phyloP scores from a whole-genome alignment of 2,797 vertebrate species.

The Pantherophis alleghaniensis region DNA sequence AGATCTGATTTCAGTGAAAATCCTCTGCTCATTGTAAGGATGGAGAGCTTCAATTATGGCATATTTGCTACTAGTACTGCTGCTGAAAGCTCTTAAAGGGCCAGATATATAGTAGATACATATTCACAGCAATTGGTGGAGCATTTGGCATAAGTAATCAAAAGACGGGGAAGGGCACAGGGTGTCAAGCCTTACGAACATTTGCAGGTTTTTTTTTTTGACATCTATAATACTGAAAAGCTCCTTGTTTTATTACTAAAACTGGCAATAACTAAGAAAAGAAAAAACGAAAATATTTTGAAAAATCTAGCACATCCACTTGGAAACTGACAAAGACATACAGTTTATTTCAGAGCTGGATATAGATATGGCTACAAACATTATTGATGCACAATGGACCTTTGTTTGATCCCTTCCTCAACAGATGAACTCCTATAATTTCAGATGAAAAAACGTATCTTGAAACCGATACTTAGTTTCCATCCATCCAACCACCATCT shows the following conservation, averaged over 20 bases:
- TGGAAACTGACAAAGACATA: neutral
- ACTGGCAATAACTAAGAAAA: neutral
- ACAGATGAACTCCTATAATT: neutral
- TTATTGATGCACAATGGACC: no score
- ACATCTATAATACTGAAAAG: neutral
- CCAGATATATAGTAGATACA: neutral
- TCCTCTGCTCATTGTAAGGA: conserved; percentile 5
- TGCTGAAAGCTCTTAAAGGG: neutral
- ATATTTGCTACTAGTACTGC: neutral
- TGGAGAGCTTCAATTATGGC: neutral
- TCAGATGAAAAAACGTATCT: neutral
- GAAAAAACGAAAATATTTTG: neutral
- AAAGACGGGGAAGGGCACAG: neutral
- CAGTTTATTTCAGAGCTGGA: neutral
- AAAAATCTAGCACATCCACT: neutral
- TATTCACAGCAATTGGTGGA: neutral
- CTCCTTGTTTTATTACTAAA: neutral
- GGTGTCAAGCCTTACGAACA: neutral
- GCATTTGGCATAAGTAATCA: neutral
- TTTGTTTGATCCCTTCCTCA: neutral
- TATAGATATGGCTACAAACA: neutral
- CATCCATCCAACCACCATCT: accelerated
- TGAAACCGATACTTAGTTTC: neutral
- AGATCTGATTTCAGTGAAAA: conserved; percentile 2
- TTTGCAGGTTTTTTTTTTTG: neutral